Conservation (phyloP, 2,113 vertebrate species). For the Ancistrus triradiatus region DNA sequence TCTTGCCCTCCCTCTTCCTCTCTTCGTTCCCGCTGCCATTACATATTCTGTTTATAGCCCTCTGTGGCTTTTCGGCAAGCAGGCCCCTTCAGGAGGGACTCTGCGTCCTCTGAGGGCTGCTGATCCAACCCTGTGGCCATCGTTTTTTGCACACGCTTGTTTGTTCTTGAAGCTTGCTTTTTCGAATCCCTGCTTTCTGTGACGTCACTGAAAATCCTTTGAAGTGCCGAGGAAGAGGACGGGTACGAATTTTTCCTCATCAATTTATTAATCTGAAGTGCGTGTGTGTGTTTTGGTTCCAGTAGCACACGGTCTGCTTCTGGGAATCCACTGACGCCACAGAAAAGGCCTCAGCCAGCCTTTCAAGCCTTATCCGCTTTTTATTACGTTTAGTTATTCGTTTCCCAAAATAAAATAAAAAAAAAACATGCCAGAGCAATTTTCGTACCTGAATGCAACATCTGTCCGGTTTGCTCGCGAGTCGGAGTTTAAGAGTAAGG, state of each 20-base stretch:
- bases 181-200: constrained; percentile 62
- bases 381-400: background rate
- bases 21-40: constrained; percentile 63
- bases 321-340: constrained; percentile 15
- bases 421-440: too few species aligned
- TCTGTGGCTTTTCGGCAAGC: constrained; percentile 63
- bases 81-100: constrained; percentile 69
- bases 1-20: constrained; percentile 46
- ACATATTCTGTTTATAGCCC: constrained; percentile 77
- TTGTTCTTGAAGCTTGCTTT: background rate
- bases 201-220: constrained; percentile 74
- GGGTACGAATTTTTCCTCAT: constrained; percentile 66
- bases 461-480: too few species aligned
- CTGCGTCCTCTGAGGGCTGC: constrained; percentile 70
- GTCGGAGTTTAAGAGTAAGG: too few species aligned
- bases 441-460: too few species aligned
- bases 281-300: constrained; percentile 67
- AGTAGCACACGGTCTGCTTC: constrained; percentile 6
- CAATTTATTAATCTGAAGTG: constrained; percentile 57
- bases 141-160: constrained; percentile 49
- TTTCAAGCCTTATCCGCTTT: constrained; percentile 3
- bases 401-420: background rate
- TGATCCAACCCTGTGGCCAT: constrained; percentile 64
- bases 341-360: background rate
- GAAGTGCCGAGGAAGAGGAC: constrained; percentile 68